These are phyloP conservation scores for Archegozetes longisetosus DNA, from an alignment of 1,140 invertebrate genomes.

Conservation along the genomic window DNA sequence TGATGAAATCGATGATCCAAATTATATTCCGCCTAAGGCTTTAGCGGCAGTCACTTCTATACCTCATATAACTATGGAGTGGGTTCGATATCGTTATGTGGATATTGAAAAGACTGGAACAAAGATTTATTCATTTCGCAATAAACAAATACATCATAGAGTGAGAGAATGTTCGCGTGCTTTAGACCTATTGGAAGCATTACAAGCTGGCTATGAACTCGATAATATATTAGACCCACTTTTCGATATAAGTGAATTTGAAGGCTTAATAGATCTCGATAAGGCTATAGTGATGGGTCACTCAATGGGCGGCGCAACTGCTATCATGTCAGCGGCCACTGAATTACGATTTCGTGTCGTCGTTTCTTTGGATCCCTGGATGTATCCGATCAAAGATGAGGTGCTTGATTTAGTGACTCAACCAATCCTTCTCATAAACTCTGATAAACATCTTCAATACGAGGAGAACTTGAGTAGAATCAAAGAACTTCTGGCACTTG, in stretches of 20 bases:
- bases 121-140: slow-evolving; percentile 11
- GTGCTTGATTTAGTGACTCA: slow-evolving; percentile 33
- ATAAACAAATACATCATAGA: slow-evolving; percentile 19
- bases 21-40: slow-evolving; percentile 10
- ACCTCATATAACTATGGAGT: slow-evolving; percentile 12
- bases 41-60: background rate
- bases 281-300: slow-evolving; percentile 41
- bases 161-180: slow-evolving; percentile 37
- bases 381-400: slow-evolving; percentile 44
- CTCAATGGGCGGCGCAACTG: slow-evolving; percentile 48
- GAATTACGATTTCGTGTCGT: slow-evolving; percentile 34
- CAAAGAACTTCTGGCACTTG: slow-evolving; percentile 23
- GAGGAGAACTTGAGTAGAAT: slow-evolving; percentile 40
- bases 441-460: slow-evolving; percentile 45
- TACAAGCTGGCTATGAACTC: slow-evolving; percentile 37
- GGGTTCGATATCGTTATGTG: slow-evolving; percentile 19
- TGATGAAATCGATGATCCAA: slow-evolving; percentile 17
- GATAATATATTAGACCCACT: slow-evolving; percentile 36
- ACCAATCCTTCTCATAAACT: slow-evolving; percentile 45
- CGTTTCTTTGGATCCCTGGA: slow-evolving; percentile 44
- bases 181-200: slow-evolving; percentile 36
- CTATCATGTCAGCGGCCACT: slow-evolving; percentile 36
- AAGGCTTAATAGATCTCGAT: slow-evolving; percentile 39
- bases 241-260: slow-evolving; percentile 14
- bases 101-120: slow-evolving; percentile 7